Base-by-base conservation (phyloP, 2,797 vertebrate species). In the Gouania willdenowi region DNA sequence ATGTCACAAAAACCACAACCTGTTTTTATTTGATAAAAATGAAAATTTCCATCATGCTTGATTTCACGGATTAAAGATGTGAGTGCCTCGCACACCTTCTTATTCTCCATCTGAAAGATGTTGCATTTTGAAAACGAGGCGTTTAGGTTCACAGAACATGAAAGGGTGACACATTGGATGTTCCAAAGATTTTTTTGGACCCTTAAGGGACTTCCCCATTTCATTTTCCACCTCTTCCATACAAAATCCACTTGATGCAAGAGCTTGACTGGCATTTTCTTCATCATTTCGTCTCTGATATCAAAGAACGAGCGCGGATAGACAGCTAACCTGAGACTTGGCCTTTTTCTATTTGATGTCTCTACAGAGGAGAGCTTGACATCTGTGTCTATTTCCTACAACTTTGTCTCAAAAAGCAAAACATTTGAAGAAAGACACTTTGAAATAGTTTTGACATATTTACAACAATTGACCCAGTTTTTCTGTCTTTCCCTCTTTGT, bases 381-480 rank as follows among this genome's bases (percentile, higher is more conserved):
- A 33, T 24, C 6, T 0, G 10, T 18, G 22, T 19, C 9, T 22
- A 10, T 39, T 20, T 36, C 17, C 38, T 49, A 6, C 26, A 64
- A 52, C 50, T 10, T 13, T 19, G n/a, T n/a, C n/a, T n/a, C n/a
- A n/a, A n/a, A n/a, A n/a, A n/a, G n/a, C n/a, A n/a, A n/a, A n/a
- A n/a, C n/a, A n/a, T n/a, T n/a, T n/a, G n/a, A n/a, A n/a, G 10
- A 32, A 6, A 40, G 27, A 46, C 27, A 46, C 36, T 52, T 18
- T 40, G 34, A 29, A 40, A 52, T 47, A 29, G n/a, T n/a, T n/a
- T n/a, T n/a, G n/a, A 42, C 48, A 21, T 58, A 66, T 68, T 53
- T 39, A 64, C 15, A 37, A 6, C 5, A 31, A n/a, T n/a, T n/a
- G n/a, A 37, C 15, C 13, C 26, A 28, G 38, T 25, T 53, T 42